A percentile compares a stretch with the other conserved stretches of the same genome.
Evolutionary conservation across 2,888 invertebrate species (phyloP).

Genomic region (Acronicta alni): DNA sequence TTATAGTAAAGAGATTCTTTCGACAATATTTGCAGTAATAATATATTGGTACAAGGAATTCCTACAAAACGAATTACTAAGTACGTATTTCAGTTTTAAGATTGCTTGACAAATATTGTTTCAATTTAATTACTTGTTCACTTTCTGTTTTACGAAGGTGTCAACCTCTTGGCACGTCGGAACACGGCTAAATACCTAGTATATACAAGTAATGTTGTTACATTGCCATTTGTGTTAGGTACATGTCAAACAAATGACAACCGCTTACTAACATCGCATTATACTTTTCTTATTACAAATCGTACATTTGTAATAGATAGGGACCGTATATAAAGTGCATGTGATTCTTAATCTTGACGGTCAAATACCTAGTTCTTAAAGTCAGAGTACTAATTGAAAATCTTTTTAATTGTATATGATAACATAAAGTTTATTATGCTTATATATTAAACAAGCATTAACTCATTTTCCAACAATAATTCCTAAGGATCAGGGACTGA

Average conservation of each 20-base stretch:
- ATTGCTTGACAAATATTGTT: slow-evolving; percentile 47
- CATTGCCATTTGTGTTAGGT: slow-evolving; percentile 14
- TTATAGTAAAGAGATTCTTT: neutral
- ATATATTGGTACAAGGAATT: neutral
- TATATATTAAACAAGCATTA: too few species aligned
- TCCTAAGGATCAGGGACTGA: too few species aligned
- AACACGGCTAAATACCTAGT: slow-evolving; percentile 6
- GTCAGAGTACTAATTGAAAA: neutral
- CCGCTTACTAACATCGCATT: slow-evolving; percentile 20
- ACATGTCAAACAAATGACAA: slow-evolving; percentile 33
- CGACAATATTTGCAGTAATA: neutral
- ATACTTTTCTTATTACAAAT: slow-evolving; percentile 34
- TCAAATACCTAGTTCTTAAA: neutral
- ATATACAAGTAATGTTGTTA: slow-evolving; percentile 11
- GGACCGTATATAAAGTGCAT: neutral
- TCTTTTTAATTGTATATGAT: neutral
- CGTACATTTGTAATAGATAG: slow-evolving; percentile 1
- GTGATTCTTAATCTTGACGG: neutral
- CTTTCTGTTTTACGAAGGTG: slow-evolving; percentile 37
- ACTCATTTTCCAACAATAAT: too few species aligned
- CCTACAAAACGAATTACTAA: slow-evolving; percentile 5
- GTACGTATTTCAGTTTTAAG: slow-evolving; percentile 21
- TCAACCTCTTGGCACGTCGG: slow-evolving; percentile 14
- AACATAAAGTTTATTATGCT: too few species aligned
- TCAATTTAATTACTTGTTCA: slow-evolving; percentile 51